Evolutionary conservation across 2,797 vertebrate species (phyloP).

Genomic region (Tenualosa ilisha): DNA sequence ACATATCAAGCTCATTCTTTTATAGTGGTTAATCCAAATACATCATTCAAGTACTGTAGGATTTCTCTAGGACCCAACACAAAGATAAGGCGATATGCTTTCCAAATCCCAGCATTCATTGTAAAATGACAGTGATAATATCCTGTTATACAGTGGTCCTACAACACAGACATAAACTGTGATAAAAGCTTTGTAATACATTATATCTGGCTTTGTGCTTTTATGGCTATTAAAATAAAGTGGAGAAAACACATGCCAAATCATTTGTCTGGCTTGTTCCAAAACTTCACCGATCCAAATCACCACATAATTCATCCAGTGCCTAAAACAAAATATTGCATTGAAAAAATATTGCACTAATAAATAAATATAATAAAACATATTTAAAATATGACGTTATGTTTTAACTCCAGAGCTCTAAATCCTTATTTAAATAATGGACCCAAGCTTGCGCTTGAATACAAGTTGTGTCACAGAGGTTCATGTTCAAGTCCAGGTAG

Average conservation of each 20-base stretch:
- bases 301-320: neutral
- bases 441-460: neutral
- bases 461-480: neutral
- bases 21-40: neutral
- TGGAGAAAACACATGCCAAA: neutral
- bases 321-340: neutral
- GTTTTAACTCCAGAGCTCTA: neutral
- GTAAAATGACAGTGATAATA: neutral
- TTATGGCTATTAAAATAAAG: neutral
- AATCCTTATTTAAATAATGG: neutral
- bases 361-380: neutral
- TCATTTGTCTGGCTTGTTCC: neutral
- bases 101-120: neutral
- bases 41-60: constrained; percentile 21
- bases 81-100: neutral
- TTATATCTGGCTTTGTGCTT: neutral
- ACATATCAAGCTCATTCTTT: neutral
- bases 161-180: neutral
- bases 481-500: neutral
- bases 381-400: neutral
- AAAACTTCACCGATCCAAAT: neutral
- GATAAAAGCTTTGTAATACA: neutral
- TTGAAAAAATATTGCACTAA: neutral
- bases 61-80: neutral
- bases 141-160: neutral